A percentile compares a stretch with the other conserved stretches of the same genome.
These are phyloP conservation scores for Heterohyrax brucei DNA, from an alignment of 2,797 vertebrate species.

Conservation along the genomic window DNA sequence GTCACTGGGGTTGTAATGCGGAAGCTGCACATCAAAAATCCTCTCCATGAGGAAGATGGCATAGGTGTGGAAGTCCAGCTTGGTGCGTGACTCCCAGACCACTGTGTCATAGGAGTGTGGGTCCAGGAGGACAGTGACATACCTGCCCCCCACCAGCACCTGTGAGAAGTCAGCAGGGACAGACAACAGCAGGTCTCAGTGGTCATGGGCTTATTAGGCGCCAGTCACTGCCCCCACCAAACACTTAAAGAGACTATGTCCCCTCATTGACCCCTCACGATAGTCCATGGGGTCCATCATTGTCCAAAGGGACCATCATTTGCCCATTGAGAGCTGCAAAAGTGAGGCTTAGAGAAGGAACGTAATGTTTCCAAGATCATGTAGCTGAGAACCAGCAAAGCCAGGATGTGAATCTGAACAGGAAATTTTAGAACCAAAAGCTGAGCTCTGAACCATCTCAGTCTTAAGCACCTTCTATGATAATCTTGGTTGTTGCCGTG, in stretches of 20 bases:
- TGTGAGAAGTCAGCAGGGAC: constrained; percentile 78
- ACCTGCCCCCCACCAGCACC: constrained; percentile 94
- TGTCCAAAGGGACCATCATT: not conserved
- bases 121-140: constrained; percentile 94
- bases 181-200: fast-evolving
- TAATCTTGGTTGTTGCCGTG: fast-evolving
- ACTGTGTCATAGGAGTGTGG: constrained; percentile 93
- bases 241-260: fast-evolving
- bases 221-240: not conserved
- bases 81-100: constrained; percentile 89
- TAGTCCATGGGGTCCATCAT: not conserved
- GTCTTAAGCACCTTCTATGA: not conserved
- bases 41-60: constrained; percentile 94
- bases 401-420: not conserved
- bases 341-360: not conserved
- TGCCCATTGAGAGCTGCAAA: no score
- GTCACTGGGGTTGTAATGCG: constrained; percentile 88
- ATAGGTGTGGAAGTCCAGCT: constrained; percentile 93
- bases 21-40: constrained; percentile 94
- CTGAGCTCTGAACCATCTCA: not conserved
- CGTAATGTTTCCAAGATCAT: fast-evolving
- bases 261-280: not conserved
- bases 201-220: not conserved
- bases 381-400: not conserved
- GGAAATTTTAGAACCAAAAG: not conserved